These are phyloP conservation scores for Oryzias dopingdopingensis DNA, from an alignment of 2,797 vertebrate genomes.

Conservation along the genomic window DNA sequence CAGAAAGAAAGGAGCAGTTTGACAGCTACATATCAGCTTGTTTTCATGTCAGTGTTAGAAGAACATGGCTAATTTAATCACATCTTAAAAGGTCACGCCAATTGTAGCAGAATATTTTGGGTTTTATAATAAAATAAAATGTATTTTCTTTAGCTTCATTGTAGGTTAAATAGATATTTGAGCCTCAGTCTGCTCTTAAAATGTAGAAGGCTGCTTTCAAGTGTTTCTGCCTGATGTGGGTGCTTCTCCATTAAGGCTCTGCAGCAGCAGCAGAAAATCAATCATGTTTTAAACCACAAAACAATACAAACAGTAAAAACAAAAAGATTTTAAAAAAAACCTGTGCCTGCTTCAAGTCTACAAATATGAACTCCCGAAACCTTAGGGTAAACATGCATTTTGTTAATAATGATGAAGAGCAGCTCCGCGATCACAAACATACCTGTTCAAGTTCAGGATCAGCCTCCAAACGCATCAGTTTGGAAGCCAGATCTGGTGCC, in stretches of 20 bases:
- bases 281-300: too few relatives aligned
- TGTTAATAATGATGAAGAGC: constrained; percentile 23
- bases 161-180: background rate
- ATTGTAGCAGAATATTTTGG: background rate
- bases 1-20: background rate
- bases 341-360: background rate
- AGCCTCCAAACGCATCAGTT: constrained; percentile 76
- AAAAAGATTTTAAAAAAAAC: too few relatives aligned
- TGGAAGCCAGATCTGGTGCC: constrained; percentile 78
- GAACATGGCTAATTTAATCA: constrained; percentile 5
- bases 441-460: constrained; percentile 77
- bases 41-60: background rate
- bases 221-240: too few relatives aligned
- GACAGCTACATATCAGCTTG: background rate
- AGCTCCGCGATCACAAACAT: constrained; percentile 46
- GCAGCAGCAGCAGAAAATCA: too few relatives aligned
- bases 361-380: constrained; percentile 8
- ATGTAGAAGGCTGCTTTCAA: too few relatives aligned
- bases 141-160: constrained; percentile 4
- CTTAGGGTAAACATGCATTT: constrained; percentile 31
- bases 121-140: constrained; percentile 5
- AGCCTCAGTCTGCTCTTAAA: too few relatives aligned
- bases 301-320: too few relatives aligned
- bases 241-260: too few relatives aligned
- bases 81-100: constrained; percentile 22